Percentiles rank a stretch among this genome's conserved stretches.
These are phyloP conservation scores for Lepetodrilus schrolli DNA, from an alignment of 2,888 invertebrate species.

Conservation along the genomic window DNA sequence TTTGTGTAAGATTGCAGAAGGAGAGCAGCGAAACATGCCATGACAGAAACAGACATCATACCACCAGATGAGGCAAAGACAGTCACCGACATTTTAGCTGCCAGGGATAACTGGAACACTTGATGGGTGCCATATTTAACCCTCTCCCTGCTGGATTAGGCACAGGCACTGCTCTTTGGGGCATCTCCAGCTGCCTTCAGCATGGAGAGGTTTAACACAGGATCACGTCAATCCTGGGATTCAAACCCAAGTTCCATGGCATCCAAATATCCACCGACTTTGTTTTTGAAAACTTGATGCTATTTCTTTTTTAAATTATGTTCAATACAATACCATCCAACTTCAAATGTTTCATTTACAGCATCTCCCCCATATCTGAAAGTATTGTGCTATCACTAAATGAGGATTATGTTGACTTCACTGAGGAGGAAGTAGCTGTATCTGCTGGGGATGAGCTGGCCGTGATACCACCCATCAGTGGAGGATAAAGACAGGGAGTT, in stretches of 20 bases:
- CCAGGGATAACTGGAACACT: background rate
- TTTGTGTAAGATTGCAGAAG: background rate
- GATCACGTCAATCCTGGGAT: no score
- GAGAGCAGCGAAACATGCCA: background rate
- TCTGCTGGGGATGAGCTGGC: constrained; percentile 87
- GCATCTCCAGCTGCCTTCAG: no score
- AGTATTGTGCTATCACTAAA: constrained; percentile 88
- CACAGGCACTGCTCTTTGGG: no score
- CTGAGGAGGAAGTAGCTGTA: constrained; percentile 73
- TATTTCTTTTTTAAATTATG: no score
- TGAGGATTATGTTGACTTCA: constrained; percentile 83
- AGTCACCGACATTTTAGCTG: no score
- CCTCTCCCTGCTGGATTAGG: no score
- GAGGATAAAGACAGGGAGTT: constrained; percentile 80
- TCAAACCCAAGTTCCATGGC: no score
- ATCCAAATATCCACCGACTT: no score
- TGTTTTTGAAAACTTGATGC: no score
- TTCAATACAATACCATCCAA: no score
- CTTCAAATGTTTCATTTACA: no score
- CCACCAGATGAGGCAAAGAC: background rate
- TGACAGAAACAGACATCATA: background rate
- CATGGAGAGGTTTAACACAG: no score
- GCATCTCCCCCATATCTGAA: constrained; percentile 81
- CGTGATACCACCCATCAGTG: constrained; percentile 94
- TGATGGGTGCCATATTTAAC: background rate